Conservation (phyloP, 2,113 vertebrate species). For the Corythoichthys intestinalis region DNA sequence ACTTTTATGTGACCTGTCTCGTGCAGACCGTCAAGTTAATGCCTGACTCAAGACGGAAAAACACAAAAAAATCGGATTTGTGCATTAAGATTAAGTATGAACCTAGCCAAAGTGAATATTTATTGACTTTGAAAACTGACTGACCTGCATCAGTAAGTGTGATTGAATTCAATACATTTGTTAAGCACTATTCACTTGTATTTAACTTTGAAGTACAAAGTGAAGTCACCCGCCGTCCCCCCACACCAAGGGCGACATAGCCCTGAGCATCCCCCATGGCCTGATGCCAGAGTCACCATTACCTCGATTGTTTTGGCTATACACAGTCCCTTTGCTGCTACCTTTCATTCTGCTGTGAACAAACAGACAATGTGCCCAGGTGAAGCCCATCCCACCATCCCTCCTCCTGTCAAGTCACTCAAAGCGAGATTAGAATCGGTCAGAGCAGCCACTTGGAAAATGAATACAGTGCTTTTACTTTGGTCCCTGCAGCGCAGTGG, state of each 20-base stretch:
- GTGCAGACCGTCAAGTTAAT: too few relatives aligned
- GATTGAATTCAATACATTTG: not conserved
- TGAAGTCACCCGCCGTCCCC: not conserved
- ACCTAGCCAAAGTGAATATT: too few relatives aligned
- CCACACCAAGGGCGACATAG: not conserved
- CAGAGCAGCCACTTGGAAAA: conserved; percentile 2
- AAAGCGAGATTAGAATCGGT: conserved; percentile 8
- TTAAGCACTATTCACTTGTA: not conserved
- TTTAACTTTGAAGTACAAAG: not conserved
- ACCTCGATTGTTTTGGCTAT: conserved; percentile 64
- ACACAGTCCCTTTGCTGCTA: conserved; percentile 42
- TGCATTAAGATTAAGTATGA: too few relatives aligned
- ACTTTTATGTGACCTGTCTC: too few relatives aligned
- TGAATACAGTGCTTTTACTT: not conserved
- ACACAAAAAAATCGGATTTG: too few relatives aligned
- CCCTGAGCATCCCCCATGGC: conserved; percentile 44
- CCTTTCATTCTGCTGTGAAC: conserved; percentile 57
- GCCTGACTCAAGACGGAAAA: too few relatives aligned
- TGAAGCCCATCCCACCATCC: conserved; percentile 27
- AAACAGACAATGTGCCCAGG: conserved; percentile 54
- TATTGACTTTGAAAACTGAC: too few relatives aligned
- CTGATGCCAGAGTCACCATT: conserved; percentile 55
- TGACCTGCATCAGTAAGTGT: too few relatives aligned
- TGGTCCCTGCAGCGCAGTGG: not conserved
- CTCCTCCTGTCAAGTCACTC: not conserved